Evolutionary conservation across 2,888 invertebrate genomes (phyloP), one percentile per base, ranked within the genome.

Genomic region (Biston stratarius): DNA sequence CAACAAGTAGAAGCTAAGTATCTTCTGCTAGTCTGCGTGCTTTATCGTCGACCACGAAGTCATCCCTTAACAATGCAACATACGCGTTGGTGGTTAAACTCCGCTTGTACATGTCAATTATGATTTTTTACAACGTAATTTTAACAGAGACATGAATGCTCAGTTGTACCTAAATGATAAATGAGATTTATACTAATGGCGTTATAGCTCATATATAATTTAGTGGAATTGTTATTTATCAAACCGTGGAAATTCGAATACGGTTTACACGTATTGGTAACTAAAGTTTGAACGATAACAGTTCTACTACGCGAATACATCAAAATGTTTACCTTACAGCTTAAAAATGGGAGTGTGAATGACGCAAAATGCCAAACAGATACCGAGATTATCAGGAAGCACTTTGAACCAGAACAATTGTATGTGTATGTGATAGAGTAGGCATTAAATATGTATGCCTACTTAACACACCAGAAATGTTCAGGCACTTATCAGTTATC

Each of bases 351-450:
- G 66, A 73, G 75, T 77, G 74, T 61, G 71, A 75, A 78, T 83
- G 82, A 86, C 80, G 83, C 75, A 85, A 82, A 83, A 73, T 79
- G 73, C 72, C 72, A 73, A 59, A 47, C 61, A 77, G 66, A 72
- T 76, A 77, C 64, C 61, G 69, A 64, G 70, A 76, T 75, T 82
- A 85, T 80, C 75, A 74, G 66, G 56, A 24, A 78, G 76, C 78
- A 82, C 81, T 84, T 80, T 83, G 80, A 80, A 83, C 81, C 67
- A 69, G 68, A 77, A 81, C 77, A 77, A 81, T 69, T 77, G 15
- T 40, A 24, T 14, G 40, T 8, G 9, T 52, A 5, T 40, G 14
- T 53, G 11, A 15, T 15, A 40, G n/a, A n/a, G 36, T 8, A 51
- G 49, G 51, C 51, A 36, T n/a, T 51, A 38, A 53, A 40, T n/a